Conservation (phyloP, 2,888 invertebrate genomes). For the Bugula neritina region DNA sequence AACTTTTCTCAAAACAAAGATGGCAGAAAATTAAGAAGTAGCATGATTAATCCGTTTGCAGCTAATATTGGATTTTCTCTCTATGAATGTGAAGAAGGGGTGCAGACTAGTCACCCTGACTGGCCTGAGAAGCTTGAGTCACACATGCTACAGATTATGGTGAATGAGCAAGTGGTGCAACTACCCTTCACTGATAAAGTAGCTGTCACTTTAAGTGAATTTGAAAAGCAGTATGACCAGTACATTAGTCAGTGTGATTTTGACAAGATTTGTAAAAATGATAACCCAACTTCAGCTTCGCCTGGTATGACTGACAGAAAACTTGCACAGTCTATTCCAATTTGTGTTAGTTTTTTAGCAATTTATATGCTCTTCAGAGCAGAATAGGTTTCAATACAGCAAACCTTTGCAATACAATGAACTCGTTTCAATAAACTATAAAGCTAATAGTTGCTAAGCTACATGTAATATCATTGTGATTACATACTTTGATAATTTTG, state of each 20-base stretch:
- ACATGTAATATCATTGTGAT: too few species aligned
- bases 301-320: too few species aligned
- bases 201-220: slow-evolving; percentile 36
- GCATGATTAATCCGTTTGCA: slow-evolving; percentile 49
- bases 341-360: too few species aligned
- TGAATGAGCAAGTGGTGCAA: slow-evolving; percentile 41
- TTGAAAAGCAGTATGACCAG: slow-evolving; percentile 35
- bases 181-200: slow-evolving; percentile 41
- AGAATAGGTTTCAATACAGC: too few species aligned
- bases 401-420: too few species aligned
- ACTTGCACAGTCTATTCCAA: too few species aligned
- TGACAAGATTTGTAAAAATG: slow-evolving; percentile 34
- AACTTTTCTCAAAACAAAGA: slow-evolving; percentile 38
- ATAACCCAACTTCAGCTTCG: too few species aligned
- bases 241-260: slow-evolving; percentile 40
- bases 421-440: too few species aligned
- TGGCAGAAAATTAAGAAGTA: slow-evolving; percentile 46
- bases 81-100: slow-evolving; percentile 43
- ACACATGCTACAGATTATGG: slow-evolving; percentile 39
- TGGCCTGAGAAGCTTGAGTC: slow-evolving; percentile 31
- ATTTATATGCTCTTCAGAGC: too few species aligned
- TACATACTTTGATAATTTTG: too few species aligned
- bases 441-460: too few species aligned
- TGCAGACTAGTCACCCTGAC: slow-evolving; percentile 30
- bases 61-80: slow-evolving; percentile 52